A percentile compares a stretch with the other conserved stretches of the same genome.
phyloP scores from a whole-genome alignment of 2,797 vertebrate species.

The Spizella passerina region DNA sequence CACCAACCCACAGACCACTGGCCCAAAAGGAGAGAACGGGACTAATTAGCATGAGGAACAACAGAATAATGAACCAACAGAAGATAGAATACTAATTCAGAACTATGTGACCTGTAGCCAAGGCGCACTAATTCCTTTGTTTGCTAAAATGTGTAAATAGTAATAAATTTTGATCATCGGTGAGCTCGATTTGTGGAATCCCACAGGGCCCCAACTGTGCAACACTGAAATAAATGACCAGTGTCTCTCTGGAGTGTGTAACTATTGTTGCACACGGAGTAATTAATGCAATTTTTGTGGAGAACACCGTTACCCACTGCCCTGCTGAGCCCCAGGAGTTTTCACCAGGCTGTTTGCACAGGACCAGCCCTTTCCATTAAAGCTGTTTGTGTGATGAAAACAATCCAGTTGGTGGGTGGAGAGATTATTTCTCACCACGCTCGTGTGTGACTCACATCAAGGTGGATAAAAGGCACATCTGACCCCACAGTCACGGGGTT shows the following conservation, averaged over 20 bases:
- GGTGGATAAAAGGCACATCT: background rate
- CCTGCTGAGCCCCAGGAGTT: background rate
- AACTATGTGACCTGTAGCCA: background rate
- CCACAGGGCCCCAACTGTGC: background rate
- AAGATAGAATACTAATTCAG: background rate
- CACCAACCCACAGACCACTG: background rate
- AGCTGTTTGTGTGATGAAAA: background rate
- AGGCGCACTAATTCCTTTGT: background rate
- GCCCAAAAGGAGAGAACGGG: background rate
- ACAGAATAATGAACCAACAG: background rate
- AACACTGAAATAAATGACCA: background rate
- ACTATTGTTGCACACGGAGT: accelerated
- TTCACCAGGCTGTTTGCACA: background rate
- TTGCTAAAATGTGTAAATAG: background rate
- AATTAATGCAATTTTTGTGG: background rate
- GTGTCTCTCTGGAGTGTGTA: background rate
- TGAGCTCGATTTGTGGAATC: background rate
- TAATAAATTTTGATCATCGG: background rate
- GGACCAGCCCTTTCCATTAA: background rate
- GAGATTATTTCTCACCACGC: background rate
- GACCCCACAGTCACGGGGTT: too few relatives aligned
- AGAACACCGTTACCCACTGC: accelerated
- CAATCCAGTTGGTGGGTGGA: background rate
- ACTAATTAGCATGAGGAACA: background rate
- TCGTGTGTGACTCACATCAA: background rate